Conservation (phyloP, 2,797 vertebrate genomes). For the Girardinus metallicus region DNA sequence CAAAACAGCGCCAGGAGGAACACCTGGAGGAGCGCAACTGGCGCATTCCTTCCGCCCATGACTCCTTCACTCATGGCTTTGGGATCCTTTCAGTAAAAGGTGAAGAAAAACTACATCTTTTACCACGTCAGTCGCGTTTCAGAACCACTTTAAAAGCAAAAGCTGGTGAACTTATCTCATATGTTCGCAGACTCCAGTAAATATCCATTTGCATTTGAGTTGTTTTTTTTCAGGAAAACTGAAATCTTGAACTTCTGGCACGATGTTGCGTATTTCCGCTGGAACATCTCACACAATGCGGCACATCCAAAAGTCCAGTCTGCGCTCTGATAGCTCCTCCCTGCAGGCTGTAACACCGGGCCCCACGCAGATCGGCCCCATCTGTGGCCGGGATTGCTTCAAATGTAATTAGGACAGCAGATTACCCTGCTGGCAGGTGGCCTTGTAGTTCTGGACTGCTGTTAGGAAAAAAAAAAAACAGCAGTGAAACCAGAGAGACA, state of each 20-base stretch:
- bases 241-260: slow-evolving; percentile 3
- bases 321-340: slow-evolving; percentile 49
- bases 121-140: slow-evolving; percentile 10
- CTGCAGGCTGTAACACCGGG: slow-evolving; percentile 4
- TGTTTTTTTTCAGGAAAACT: not conserved
- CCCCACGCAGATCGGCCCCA: slow-evolving; percentile 43
- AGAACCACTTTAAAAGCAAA: slow-evolving; percentile 5
- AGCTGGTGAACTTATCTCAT: not conserved
- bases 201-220: not conserved
- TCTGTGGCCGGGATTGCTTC: slow-evolving; percentile 59
- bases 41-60: slow-evolving; percentile 40
- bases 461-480: slow-evolving; percentile 8
- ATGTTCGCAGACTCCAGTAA: slow-evolving; percentile 12
- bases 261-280: slow-evolving; percentile 13
- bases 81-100: not conserved
- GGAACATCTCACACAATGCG: slow-evolving; percentile 13
- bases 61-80: slow-evolving; percentile 27
- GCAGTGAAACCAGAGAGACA: not conserved
- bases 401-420: slow-evolving; percentile 53
- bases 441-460: slow-evolving; percentile 8
- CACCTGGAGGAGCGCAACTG: slow-evolving; percentile 29
- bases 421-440: slow-evolving; percentile 43
- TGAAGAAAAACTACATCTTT: slow-evolving; percentile 39
- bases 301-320: slow-evolving; percentile 25
- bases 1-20: slow-evolving; percentile 58